A percentile compares a stretch with the other conserved stretches of the same genome.
These are phyloP conservation scores for Dioctria rufipes DNA, from an alignment of 2,888 invertebrate genomes.

Conservation along the genomic window DNA sequence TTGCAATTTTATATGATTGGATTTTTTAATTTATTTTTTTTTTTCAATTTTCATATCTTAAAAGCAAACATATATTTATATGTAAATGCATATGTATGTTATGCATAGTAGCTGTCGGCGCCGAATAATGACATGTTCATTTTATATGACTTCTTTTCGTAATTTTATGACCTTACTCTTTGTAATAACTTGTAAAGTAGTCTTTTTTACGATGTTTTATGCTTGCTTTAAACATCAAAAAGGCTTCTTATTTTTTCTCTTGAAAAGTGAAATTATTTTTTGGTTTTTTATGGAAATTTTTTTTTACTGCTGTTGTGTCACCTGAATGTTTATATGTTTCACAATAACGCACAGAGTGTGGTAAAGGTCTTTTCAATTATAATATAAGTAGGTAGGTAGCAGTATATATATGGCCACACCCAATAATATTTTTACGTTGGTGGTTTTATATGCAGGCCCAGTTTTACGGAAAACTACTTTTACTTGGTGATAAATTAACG, in stretches of 20 bases:
- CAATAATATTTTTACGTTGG: neutral
- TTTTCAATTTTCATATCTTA: too few relatives aligned
- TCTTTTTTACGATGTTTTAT: too few relatives aligned
- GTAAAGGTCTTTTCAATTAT: neutral
- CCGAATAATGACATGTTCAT: conserved; percentile 22
- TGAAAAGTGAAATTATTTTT: neutral
- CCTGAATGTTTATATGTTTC: neutral
- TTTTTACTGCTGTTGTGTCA: too few relatives aligned
- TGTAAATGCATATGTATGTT: too few relatives aligned
- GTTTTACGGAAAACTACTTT: conserved; percentile 33
- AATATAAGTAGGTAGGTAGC: too few relatives aligned
- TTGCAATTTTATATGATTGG: neutral
- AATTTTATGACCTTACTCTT: conserved; percentile 1
- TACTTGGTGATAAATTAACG: conserved; percentile 6
- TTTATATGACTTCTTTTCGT: neutral
- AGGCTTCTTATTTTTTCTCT: neutral
- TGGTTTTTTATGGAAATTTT: neutral
- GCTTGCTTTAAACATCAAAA: neutral
- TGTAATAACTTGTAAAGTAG: neutral
- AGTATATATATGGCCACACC: conserved; percentile 12
- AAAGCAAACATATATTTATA: too few relatives aligned
- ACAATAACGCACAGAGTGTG: neutral
- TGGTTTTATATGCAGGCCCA: neutral
- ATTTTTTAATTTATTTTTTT: too few relatives aligned
- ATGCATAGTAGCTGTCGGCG: neutral